phyloP scores from a whole-genome alignment of 2,797 vertebrate genomes.

The Coranthus polyacanthus region DNA sequence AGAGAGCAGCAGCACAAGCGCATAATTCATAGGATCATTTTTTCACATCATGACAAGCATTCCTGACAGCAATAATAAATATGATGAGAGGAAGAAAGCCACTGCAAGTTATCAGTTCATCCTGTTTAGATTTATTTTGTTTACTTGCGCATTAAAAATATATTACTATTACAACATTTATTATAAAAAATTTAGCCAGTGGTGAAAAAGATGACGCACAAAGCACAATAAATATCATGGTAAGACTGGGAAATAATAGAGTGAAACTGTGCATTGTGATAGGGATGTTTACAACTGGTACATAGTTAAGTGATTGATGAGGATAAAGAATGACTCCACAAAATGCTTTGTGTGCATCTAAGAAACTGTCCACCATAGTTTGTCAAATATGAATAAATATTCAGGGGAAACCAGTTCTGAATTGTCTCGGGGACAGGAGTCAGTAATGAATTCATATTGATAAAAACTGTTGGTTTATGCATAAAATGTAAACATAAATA shows the following conservation, averaged over 20 bases:
- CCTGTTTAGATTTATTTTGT: not conserved
- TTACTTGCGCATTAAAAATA: not conserved
- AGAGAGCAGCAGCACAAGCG: slow-evolving; percentile 11
- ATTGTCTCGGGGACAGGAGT: not conserved
- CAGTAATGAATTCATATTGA: slow-evolving; percentile 1
- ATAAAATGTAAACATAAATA: not conserved
- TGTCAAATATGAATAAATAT: slow-evolving; percentile 9
- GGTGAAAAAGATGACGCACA: not conserved
- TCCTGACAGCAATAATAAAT: slow-evolving; percentile 21
- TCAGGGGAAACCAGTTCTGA: not conserved
- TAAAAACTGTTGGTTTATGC: not conserved
- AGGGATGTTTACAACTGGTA: not conserved
- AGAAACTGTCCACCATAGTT: not conserved
- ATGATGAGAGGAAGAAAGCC: not conserved
- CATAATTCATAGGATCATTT: slow-evolving; percentile 13
- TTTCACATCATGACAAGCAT: slow-evolving; percentile 9
- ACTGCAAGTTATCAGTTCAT: not conserved
- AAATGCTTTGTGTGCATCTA: too few species aligned
- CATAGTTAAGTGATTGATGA: not conserved
- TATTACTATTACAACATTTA: too few species aligned
- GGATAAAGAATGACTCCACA: not conserved
- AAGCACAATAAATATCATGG: not conserved
- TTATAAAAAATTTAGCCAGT: not conserved
- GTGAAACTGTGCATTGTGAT: not conserved
- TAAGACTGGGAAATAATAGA: not conserved